Evolutionary conservation across 2,797 vertebrate species (phyloP).

Genomic region (Betta splendens): DNA sequence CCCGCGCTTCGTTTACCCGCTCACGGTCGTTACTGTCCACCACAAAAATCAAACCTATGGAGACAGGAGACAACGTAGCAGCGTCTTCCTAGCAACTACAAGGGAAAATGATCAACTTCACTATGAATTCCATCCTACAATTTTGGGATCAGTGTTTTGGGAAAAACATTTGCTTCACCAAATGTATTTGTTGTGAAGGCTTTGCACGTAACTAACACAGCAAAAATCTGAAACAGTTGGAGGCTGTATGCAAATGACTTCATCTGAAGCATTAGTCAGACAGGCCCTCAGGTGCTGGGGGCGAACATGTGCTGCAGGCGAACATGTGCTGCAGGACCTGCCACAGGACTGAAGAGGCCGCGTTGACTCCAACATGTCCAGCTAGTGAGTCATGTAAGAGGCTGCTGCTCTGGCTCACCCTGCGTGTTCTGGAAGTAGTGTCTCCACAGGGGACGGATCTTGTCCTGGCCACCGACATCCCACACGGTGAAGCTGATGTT

Average conservation of each 20-base stretch:
- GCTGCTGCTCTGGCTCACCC: conserved; percentile 77
- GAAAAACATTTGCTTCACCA: conserved; percentile 20
- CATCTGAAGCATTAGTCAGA: conserved; percentile 60
- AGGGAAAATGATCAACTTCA: not conserved
- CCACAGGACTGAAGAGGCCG: conserved; percentile 21
- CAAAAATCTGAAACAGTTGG: conserved; percentile 40
- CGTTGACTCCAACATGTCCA: conserved; percentile 13
- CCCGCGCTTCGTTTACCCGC: conserved; percentile 93
- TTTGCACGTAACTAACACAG: conserved; percentile 43
- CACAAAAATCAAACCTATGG: conserved; percentile 94
- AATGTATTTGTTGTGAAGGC: conserved; percentile 13
- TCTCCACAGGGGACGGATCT: conserved; percentile 96
- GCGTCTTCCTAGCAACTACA: not conserved
- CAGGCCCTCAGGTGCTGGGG: conserved; percentile 35
- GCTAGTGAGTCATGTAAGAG: conserved; percentile 12
- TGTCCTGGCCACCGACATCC: conserved; percentile 98
- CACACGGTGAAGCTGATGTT: conserved; percentile 99
- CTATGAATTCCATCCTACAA: conserved; percentile 4
- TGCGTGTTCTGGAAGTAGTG: conserved; percentile 99
- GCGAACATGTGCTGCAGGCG: conserved; percentile 31
- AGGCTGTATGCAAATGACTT: conserved; percentile 41
- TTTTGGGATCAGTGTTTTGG: conserved; percentile 10
- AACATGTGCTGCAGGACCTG: conserved; percentile 36
- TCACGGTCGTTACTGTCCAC: conserved; percentile 97
- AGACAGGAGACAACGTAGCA: not conserved